Conservation (phyloP, 2,797 vertebrate genomes). For the Melanogrammus aeglefinus region DNA sequence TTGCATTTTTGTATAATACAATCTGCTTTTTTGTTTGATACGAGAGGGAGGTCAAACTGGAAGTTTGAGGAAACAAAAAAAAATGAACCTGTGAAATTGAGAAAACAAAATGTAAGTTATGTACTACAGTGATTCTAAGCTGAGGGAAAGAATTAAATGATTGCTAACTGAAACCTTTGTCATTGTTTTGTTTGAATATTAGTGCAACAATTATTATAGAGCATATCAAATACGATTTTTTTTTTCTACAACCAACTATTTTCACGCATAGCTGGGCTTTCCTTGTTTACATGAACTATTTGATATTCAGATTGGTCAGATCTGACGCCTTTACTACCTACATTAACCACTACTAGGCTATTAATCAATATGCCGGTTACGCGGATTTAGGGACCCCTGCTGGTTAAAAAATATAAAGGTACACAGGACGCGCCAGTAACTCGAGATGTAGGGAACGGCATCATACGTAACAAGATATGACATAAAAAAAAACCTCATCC, state of each 20-base stretch:
- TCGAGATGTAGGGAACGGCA: too few species aligned
- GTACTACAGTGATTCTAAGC: conserved; percentile 80
- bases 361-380: neutral
- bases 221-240: neutral
- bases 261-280: neutral
- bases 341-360: neutral
- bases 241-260: neutral
- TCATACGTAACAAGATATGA: too few species aligned
- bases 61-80: conserved; percentile 73
- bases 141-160: conserved; percentile 81
- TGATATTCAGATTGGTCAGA: neutral
- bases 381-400: neutral
- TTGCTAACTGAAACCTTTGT: conserved; percentile 70
- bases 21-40: conserved; percentile 81
- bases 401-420: neutral
- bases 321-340: neutral
- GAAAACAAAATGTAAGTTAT: conserved; percentile 80
- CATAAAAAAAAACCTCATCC: too few species aligned
- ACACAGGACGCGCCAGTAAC: neutral
- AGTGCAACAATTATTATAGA: neutral
- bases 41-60: conserved; percentile 77
- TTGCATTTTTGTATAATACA: conserved; percentile 90
- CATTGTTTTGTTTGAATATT: conserved; percentile 16
- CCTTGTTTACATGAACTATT: neutral
- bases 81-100: conserved; percentile 79